Percentiles rank a stretch among this genome's conserved stretches.
These are phyloP conservation scores for Pavo muticus DNA, from an alignment of 2,113 vertebrate genomes.

Conservation along the genomic window DNA sequence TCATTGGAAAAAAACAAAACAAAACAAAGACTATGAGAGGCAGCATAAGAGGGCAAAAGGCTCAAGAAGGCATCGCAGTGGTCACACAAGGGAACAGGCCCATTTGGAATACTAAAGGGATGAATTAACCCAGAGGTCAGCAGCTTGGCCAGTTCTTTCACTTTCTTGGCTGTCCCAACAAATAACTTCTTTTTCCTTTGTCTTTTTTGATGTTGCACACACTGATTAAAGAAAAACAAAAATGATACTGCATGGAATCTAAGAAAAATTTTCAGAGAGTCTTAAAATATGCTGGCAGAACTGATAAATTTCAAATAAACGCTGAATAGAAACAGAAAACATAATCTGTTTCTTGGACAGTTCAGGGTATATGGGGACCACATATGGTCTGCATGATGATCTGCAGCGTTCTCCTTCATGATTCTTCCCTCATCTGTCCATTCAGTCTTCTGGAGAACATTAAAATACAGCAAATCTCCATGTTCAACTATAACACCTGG, in stretches of 20 bases:
- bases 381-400: not conserved
- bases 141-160: not conserved
- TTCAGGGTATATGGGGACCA: not conserved
- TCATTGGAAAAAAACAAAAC: not conserved
- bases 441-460: not conserved
- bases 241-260: not conserved
- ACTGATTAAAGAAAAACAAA: not conserved
- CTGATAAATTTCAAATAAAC: not conserved
- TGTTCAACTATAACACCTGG: not conserved
- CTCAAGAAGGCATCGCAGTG: not conserved
- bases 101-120: not conserved
- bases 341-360: not conserved
- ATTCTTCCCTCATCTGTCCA: not conserved
- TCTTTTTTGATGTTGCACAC: not conserved
- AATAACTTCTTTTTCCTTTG: not conserved
- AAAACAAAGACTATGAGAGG: not conserved
- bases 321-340: not conserved
- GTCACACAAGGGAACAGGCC: not conserved
- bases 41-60: not conserved
- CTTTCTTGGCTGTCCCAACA: not conserved
- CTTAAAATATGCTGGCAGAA: not conserved
- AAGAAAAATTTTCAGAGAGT: not conserved
- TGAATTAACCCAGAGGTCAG: not conserved
- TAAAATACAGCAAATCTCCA: not conserved
- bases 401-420: not conserved